Base-by-base conservation (phyloP, 2,113 vertebrate genomes). In the Callionymus lyra region DNA sequence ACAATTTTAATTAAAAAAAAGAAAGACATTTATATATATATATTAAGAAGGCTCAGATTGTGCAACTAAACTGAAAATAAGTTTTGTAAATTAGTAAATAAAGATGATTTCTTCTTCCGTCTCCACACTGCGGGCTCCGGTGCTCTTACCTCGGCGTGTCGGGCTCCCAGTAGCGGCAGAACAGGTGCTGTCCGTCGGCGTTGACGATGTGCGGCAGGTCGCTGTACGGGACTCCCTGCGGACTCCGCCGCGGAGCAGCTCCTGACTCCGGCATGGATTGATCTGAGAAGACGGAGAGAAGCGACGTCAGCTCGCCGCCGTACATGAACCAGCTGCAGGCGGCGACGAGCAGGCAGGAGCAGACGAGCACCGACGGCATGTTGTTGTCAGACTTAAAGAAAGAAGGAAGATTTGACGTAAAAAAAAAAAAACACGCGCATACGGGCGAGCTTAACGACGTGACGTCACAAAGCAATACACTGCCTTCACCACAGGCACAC, bases 151-250 rank as follows among this genome's bases (percentile, higher is more conserved):
- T 93, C 68, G 92, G 89, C 14, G 82, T 56, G 6, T 52, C 51
- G n/a, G 93, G 92, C 59, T 90, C 90, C 94, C 94, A 98, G 76
- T 91, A 94, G 70, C 86, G 91, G 80, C 93, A 95, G 87, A 93
- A 98, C 65, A 98, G 86, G 78, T 91, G 72, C 76, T 87, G 86
- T 47, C 91, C 93, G 1, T 97, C 91, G 10, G 85, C 87, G 41
- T 97, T 97, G 79, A 97, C 42, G 59, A 95, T 83, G 74, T 95
- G 90, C 59, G 69, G 84, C 42, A 92, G 82, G 57, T 93, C 87
- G 65, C 70, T 68, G 81, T 90, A 90, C 0, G 84, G 85, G 52
- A 89, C 70, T 47, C 82, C 91, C 70, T 91, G 91, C 37, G 91
- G 93, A 56, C 83, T 91, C 53, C 74, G 77, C 65, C 85, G 83